These are phyloP conservation scores for Darevskia nairensis DNA, from an alignment of 2,797 vertebrate species.

Conservation along the genomic window DNA sequence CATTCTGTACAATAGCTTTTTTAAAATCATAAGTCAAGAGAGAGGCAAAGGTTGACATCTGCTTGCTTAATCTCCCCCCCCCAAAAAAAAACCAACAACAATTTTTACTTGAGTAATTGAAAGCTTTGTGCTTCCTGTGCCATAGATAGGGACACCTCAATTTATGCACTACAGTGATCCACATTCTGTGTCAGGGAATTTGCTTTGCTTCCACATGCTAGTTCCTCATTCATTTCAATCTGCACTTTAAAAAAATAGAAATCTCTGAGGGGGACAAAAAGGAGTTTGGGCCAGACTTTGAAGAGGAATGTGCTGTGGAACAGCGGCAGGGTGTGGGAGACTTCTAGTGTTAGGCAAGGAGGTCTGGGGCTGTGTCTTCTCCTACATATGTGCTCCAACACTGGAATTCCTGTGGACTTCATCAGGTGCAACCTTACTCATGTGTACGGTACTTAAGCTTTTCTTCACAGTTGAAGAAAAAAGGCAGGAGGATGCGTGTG, in stretches of 20 bases:
- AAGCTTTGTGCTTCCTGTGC: background rate
- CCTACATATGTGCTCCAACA: background rate
- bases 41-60: background rate
- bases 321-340: background rate
- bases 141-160: background rate
- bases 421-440: background rate
- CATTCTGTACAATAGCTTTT: background rate
- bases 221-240: background rate
- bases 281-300: background rate
- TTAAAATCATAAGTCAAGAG: background rate
- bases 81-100: background rate
- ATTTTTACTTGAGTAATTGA: background rate
- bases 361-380: background rate
- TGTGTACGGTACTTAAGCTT: background rate
- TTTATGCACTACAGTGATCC: background rate
- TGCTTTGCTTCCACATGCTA: background rate
- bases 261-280: background rate
- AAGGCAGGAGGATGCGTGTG: rapidly evolving
- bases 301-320: background rate
- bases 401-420: background rate
- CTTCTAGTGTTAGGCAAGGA: background rate
- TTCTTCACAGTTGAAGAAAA: background rate
- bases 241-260: background rate
- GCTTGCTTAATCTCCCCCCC: background rate
- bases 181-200: background rate